Evolutionary conservation across 53 echinoderm and acorn worm species (phyloP).

Genomic region (Patiria pectinifera): DNA sequence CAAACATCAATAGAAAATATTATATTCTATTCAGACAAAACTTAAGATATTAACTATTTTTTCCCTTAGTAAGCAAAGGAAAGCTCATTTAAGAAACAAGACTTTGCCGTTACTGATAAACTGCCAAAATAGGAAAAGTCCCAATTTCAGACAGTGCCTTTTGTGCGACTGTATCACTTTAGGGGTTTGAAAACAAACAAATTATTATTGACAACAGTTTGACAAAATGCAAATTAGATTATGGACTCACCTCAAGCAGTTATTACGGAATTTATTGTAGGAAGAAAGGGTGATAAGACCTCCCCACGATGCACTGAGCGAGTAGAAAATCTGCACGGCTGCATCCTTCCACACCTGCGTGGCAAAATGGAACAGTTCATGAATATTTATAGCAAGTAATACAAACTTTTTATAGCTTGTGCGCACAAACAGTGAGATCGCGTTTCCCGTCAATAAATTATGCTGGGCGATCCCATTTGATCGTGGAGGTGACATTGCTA

Average conservation of each 20-base stretch:
- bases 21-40: not conserved
- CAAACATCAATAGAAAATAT: not conserved
- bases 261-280: constrained; percentile 93
- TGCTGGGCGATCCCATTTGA: not conserved
- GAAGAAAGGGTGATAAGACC: constrained; percentile 97
- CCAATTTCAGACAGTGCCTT: too few species aligned
- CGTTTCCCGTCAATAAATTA: not conserved
- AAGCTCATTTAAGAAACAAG: too few species aligned
- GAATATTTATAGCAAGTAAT: not conserved
- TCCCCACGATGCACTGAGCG: constrained; percentile 97
- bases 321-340: constrained; percentile 99
- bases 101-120: too few species aligned
- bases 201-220: not conserved
- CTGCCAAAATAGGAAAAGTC: too few species aligned
- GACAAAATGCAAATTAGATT: not conserved
- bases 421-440: not conserved
- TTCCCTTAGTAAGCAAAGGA: not conserved
- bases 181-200: not conserved
- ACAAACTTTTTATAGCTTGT: not conserved
- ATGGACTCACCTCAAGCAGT: constrained; percentile 84
- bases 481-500: not conserved
- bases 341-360: constrained; percentile 97
- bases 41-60: not conserved
- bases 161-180: not conserved
- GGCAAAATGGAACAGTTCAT: constrained; percentile 32